Percentiles rank a stretch among this genome's conserved stretches.
Conservation (phyloP, 2,113 vertebrate genomes). For the Columba livia region DNA sequence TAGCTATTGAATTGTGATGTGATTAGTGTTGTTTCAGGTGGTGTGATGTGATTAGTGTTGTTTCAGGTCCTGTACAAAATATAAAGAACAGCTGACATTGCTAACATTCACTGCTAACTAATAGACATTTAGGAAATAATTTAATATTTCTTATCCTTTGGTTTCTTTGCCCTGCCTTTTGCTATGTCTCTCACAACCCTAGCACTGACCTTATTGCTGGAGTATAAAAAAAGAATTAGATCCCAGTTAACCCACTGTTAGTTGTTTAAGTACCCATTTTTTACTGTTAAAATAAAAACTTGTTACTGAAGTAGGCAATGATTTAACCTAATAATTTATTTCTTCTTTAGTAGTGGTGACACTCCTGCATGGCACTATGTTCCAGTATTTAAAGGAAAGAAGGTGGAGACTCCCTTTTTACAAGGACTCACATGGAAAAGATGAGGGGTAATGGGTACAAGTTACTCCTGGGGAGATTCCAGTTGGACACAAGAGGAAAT, state of each 20-base stretch:
- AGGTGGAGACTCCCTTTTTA: too few species aligned
- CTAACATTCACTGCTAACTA: not conserved
- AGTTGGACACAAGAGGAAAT: too few species aligned
- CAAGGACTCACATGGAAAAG: too few species aligned
- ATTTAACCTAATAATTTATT: not conserved
- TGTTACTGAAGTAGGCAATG: not conserved
- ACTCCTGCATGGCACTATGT: not conserved
- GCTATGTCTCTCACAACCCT: not conserved
- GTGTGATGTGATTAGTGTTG: too few species aligned
- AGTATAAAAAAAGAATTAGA: not conserved
- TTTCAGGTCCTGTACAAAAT: not conserved
- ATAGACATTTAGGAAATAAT: not conserved
- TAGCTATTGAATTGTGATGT: not conserved
- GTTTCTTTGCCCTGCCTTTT: not conserved
- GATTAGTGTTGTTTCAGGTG: not conserved
- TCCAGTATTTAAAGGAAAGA: too few species aligned
- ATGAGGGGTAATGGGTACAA: too few species aligned
- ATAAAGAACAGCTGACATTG: not conserved
- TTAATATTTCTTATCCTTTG: not conserved
- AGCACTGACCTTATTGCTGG: not conserved
- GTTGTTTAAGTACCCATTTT: not conserved
- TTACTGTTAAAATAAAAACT: not conserved
- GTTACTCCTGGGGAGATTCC: too few species aligned
- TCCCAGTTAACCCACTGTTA: not conserved
- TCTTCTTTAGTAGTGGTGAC: not conserved